Evolutionary conservation across 2,888 invertebrate genomes (phyloP).

Genomic region (Amphimallon solstitiale): DNA sequence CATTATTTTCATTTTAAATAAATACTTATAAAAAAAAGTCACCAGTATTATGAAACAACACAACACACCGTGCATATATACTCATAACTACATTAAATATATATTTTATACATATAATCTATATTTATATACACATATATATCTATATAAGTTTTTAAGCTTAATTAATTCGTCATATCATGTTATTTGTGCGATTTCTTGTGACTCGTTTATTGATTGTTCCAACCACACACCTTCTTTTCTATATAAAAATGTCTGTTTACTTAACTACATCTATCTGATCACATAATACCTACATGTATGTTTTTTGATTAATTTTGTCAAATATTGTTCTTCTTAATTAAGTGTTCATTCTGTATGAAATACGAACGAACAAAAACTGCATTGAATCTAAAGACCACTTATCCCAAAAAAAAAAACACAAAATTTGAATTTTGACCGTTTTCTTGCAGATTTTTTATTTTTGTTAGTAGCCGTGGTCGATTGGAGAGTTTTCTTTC

Average conservation of each 20-base stretch:
- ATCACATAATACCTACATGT: slow-evolving; percentile 5
- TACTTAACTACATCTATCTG: no score
- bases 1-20: background rate
- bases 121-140: slow-evolving; percentile 44
- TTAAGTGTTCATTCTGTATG: no score
- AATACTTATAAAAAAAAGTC: background rate
- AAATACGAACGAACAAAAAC: no score
- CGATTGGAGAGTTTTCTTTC: slow-evolving; percentile 46
- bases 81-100: slow-evolving; percentile 18
- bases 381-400: no score
- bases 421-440: background rate
- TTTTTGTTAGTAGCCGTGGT: slow-evolving; percentile 46
- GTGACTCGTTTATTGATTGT: slow-evolving; percentile 40
- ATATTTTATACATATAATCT: slow-evolving; percentile 43
- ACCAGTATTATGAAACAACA: background rate
- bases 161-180: slow-evolving; percentile 51
- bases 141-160: slow-evolving; percentile 45
- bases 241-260: slow-evolving; percentile 15
- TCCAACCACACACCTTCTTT: slow-evolving; percentile 17
- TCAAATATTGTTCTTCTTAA: no score
- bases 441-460: slow-evolving; percentile 19
- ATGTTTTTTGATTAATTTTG: no score
- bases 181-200: slow-evolving; percentile 42
- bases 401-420: background rate
- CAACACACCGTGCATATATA: slow-evolving; percentile 45